These are phyloP conservation scores for Erythrolamprus reginae DNA, from an alignment of 2,113 vertebrate genomes.

Conservation along the genomic window DNA sequence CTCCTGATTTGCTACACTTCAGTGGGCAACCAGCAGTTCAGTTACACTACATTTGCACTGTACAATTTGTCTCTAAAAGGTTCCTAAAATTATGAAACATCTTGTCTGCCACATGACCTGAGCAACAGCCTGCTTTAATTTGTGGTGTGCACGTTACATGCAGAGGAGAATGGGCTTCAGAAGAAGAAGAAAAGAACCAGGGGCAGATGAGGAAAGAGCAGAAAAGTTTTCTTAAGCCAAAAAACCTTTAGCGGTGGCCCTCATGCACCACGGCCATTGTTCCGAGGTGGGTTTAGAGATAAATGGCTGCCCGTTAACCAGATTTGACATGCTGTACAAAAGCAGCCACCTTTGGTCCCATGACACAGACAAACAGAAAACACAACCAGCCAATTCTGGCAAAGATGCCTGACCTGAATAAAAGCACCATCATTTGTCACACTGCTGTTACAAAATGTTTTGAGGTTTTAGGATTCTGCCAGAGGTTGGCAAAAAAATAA, in stretches of 20 bases:
- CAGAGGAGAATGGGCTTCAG: slow-evolving; percentile 56
- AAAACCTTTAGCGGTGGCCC: slow-evolving; percentile 57
- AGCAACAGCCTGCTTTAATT: slow-evolving; percentile 68
- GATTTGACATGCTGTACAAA: slow-evolving; percentile 92
- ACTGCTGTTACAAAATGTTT: slow-evolving; percentile 77
- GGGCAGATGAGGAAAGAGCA: background rate
- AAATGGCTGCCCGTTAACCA: slow-evolving; percentile 90
- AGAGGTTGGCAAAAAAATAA: slow-evolving; percentile 61
- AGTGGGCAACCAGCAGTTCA: slow-evolving; percentile 83
- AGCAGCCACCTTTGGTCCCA: slow-evolving; percentile 89
- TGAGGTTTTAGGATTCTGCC: slow-evolving; percentile 72
- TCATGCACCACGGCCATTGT: slow-evolving; percentile 71
- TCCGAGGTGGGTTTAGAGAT: slow-evolving; percentile 78
- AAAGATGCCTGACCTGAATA: slow-evolving; percentile 69
- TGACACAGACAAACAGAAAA: slow-evolving; percentile 80
- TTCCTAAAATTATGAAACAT: slow-evolving; percentile 84
- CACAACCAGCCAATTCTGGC: slow-evolving; percentile 78
- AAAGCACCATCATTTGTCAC: slow-evolving; percentile 82
- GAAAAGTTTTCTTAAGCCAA: slow-evolving; percentile 41
- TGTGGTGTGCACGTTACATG: slow-evolving; percentile 43
- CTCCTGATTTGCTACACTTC: slow-evolving; percentile 91
- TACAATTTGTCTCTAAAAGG: slow-evolving; percentile 87
- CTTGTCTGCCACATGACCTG: slow-evolving; percentile 80
- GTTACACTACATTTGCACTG: slow-evolving; percentile 81
- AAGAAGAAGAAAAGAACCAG: slow-evolving; percentile 10